Percentiles rank a stretch among this genome's conserved stretches.
Conservation (phyloP, 1,140 invertebrate species). For the Portunus trituberculatus region DNA sequence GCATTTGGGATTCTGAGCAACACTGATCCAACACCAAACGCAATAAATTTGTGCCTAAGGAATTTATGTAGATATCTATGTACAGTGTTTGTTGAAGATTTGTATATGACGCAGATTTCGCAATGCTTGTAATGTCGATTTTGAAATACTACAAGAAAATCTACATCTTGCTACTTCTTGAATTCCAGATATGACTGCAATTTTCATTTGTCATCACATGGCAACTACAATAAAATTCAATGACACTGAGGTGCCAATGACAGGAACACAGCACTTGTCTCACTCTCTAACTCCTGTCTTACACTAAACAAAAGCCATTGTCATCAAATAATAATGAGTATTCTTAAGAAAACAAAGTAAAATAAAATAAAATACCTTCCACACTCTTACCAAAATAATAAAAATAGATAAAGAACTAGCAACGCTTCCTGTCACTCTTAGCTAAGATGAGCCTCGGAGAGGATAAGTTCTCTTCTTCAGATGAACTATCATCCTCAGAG, state of each 20-base stretch:
- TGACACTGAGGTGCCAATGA: background rate
- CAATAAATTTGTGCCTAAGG: background rate
- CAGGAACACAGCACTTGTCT: background rate
- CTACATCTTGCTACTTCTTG: background rate
- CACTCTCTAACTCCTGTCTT: background rate
- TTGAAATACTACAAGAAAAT: background rate
- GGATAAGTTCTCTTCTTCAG: slow-evolving; percentile 57
- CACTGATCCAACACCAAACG: background rate
- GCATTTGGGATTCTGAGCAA: background rate
- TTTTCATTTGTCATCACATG: background rate
- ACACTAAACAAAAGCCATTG: background rate
- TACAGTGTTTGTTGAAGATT: background rate
- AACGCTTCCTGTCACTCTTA: background rate
- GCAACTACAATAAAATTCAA: background rate
- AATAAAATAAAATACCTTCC: background rate
- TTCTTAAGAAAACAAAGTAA: background rate
- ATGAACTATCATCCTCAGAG: slow-evolving; percentile 33
- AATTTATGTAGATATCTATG: background rate
- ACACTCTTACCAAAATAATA: background rate
- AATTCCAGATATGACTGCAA: background rate
- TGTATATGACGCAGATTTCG: no score
- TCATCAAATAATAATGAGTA: background rate
- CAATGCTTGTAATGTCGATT: no score
- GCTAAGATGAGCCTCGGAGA: slow-evolving; percentile 25
- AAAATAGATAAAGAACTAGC: slow-evolving; percentile 25